Base-by-base conservation (phyloP, 2,888 invertebrate species). In the Oligia fasciuncula region DNA sequence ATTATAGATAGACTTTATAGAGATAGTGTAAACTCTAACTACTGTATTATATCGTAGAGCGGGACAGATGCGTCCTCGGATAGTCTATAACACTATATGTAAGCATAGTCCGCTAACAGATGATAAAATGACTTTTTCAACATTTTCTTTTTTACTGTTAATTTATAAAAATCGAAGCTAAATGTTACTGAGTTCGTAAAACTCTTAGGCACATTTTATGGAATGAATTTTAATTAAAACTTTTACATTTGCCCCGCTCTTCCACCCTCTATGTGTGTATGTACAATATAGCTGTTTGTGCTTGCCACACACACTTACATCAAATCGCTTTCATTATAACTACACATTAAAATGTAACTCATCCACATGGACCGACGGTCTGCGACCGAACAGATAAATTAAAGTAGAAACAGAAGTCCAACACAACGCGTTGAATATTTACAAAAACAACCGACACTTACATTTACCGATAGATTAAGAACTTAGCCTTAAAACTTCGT, bases 131-230 rank as follows among this genome's bases (percentile, higher is more conserved):
- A 74, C 51, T 57, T 76, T 74, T 86, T 79, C 67, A 77, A 83
- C 76, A 75, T 79, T 77, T 77, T 73, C 4, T 67, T 77, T 82
- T 76, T 77, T 71, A 80, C 78, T 88, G 83, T 80, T 89, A 85
- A 85, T 82, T 86, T 88, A 85, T 86, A 91, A 90, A 90, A 90
- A 91, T 89, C 90, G 92, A 94, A 94, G 94, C 93, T 95, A 94
- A 93, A 90, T 92, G 92, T 94, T 92, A 92, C 75, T 91, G 94
- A 94, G 94, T 86, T 91, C 91, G 68, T 88, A 84, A 90, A 94
- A 93, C 95, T 93, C 92, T 95, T 95, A 96, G 95, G 95, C 96
- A 96, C 96, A 94, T 94, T 93, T 92, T 93, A 93, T 94, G 93
- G 93, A 93, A 93, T 94, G 90, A 93, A 93, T 91, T 91, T 91